These are phyloP conservation scores for Stenolophus ochropezus DNA, from an alignment of 2,888 invertebrate genomes.

Conservation along the genomic window DNA sequence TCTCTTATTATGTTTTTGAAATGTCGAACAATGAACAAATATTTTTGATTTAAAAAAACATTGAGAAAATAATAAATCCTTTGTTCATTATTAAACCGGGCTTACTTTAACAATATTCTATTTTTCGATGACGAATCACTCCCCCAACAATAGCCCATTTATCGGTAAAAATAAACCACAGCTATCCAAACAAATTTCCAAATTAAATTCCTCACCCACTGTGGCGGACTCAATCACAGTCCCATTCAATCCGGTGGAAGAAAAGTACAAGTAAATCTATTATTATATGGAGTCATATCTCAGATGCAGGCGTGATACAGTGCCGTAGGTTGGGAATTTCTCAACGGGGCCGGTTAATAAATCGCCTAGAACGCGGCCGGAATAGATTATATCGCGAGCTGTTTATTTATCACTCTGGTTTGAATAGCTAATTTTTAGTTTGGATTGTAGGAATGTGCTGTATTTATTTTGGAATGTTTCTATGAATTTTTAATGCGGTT, in stretches of 20 bases:
- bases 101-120: neutral
- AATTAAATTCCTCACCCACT: conserved; percentile 32
- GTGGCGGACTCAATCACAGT: conserved; percentile 44
- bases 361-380: conserved; percentile 42
- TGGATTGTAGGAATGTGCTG: conserved; percentile 16
- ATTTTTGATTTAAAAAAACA: neutral
- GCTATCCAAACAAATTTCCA: conserved; percentile 39
- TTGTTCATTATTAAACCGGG: neutral
- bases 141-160: conserved; percentile 15
- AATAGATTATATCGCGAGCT: conserved; percentile 45
- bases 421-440: conserved; percentile 28
- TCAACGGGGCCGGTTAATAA: conserved; percentile 41
- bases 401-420: conserved; percentile 23
- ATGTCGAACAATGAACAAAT: too few species aligned
- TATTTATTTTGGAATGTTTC: conserved; percentile 33
- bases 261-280: conserved; percentile 49
- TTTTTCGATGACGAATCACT: conserved; percentile 20
- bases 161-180: conserved; percentile 18
- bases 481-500: conserved; percentile 20
- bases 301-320: conserved; percentile 44
- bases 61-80: neutral
- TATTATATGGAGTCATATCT: conserved; percentile 49
- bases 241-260: conserved; percentile 15
- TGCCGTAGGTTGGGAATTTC: conserved; percentile 35
- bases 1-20: too few species aligned